A percentile compares a stretch with the other conserved stretches of the same genome.
These are phyloP conservation scores for Pasiphila rectangulata DNA, from an alignment of 2,888 invertebrate species.

Conservation along the genomic window DNA sequence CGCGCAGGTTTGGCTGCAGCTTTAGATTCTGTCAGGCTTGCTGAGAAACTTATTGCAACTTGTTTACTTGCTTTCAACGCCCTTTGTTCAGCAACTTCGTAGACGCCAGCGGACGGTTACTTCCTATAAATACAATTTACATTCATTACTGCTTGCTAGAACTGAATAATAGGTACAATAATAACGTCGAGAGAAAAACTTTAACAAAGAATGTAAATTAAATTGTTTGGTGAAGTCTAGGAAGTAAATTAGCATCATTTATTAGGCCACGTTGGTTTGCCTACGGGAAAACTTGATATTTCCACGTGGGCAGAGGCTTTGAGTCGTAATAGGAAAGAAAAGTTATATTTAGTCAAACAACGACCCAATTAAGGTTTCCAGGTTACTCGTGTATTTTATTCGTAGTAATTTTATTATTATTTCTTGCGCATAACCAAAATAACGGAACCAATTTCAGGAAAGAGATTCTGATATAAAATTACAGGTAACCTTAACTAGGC, in stretches of 20 bases:
- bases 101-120: constrained; percentile 62
- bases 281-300: too few species aligned
- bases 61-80: constrained; percentile 68
- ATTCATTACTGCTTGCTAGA: constrained; percentile 55
- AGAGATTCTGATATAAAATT: not conserved
- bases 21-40: constrained; percentile 51
- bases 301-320: not conserved
- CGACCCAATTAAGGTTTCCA: not conserved
- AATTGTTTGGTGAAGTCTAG: constrained; percentile 10
- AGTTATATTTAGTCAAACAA: not conserved
- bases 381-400: too few species aligned
- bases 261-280: not conserved
- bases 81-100: constrained; percentile 70
- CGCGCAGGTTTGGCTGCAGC: too few species aligned
- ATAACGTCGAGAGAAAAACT: constrained; percentile 26
- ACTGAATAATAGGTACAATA: constrained; percentile 43
- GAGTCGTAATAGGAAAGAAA: not conserved
- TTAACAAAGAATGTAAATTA: constrained; percentile 13
- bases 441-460: not conserved
- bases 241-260: constrained; percentile 7
- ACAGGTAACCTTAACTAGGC: constrained; percentile 1
- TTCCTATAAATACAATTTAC: constrained; percentile 69
- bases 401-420: too few species aligned
- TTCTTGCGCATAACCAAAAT: not conserved
- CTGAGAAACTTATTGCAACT: constrained; percentile 71